Evolutionary conservation across 2,888 invertebrate genomes (phyloP).

Genomic region (Lasius platythorax): DNA sequence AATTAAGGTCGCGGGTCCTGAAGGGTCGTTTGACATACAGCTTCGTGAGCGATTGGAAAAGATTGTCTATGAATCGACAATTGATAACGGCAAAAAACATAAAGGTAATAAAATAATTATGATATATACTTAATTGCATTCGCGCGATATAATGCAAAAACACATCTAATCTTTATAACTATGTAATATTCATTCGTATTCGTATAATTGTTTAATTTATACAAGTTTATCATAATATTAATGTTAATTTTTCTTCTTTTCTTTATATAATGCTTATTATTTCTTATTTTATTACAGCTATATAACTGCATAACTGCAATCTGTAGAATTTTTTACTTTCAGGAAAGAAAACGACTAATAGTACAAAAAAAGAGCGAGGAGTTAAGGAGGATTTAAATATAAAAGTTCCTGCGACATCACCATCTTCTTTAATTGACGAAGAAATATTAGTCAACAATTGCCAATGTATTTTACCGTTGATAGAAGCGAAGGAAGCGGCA

Average conservation of each 20-base stretch:
- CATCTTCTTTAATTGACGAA: slow-evolving; percentile 66
- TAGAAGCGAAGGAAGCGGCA: slow-evolving; percentile 71
- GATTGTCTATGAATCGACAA: background rate
- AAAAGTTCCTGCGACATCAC: slow-evolving; percentile 17
- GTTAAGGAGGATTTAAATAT: background rate
- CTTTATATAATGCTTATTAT: slow-evolving; percentile 2
- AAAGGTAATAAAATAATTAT: background rate
- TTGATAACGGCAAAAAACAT: background rate
- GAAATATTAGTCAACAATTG: slow-evolving; percentile 61
- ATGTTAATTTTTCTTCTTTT: background rate
- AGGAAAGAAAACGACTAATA: background rate
- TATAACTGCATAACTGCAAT: background rate
- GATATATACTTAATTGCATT: background rate
- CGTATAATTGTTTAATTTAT: background rate
- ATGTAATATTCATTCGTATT: background rate
- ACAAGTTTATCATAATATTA: background rate
- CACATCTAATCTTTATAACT: background rate
- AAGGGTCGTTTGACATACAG: slow-evolving; percentile 11
- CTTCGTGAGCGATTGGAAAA: slow-evolving; percentile 25
- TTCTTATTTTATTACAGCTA: background rate
- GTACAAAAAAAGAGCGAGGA: background rate
- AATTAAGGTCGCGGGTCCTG: slow-evolving; percentile 57
- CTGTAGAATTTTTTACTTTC: background rate
- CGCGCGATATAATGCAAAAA: background rate
- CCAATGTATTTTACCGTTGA: slow-evolving; percentile 72